Conservation (phyloP, 2,797 vertebrate species). For the Psittacula derbiana region DNA sequence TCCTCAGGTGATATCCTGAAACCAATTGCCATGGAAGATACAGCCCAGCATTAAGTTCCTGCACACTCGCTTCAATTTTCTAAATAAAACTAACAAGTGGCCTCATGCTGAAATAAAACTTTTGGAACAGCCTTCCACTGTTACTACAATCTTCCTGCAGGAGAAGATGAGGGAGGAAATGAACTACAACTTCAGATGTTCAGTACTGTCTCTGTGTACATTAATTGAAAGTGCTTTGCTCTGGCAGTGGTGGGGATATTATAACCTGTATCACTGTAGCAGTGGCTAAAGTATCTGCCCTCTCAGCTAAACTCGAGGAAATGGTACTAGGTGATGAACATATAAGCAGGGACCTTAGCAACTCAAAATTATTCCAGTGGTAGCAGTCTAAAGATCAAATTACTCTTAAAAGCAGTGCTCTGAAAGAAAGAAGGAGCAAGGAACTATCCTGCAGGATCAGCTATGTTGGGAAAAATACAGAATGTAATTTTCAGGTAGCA, state of each 20-base stretch:
- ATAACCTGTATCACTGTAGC: background rate
- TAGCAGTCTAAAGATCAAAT: background rate
- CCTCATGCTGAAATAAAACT: background rate
- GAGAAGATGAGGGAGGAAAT: background rate
- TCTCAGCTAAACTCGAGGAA: background rate
- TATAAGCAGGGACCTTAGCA: background rate
- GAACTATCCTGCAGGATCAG: background rate
- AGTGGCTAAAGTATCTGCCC: background rate
- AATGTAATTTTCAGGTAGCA: background rate
- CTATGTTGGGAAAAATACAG: background rate
- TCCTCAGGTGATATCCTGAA: background rate
- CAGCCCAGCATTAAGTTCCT: background rate
- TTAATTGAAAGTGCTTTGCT: background rate
- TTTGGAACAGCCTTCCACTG: background rate
- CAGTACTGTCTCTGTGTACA: accelerated
- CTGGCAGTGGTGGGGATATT: background rate
- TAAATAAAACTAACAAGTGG: background rate
- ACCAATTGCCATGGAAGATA: background rate
- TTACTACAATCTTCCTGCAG: background rate
- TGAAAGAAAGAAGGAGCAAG: background rate
- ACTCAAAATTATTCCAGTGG: background rate
- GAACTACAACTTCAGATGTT: background rate
- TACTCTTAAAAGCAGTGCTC: background rate
- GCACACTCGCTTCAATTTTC: background rate
- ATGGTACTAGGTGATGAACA: background rate